A percentile compares a stretch with the other conserved stretches of the same genome.
Evolutionary conservation across 2,888 invertebrate genomes (phyloP).

Genomic region (Cephus sareptanus): DNA sequence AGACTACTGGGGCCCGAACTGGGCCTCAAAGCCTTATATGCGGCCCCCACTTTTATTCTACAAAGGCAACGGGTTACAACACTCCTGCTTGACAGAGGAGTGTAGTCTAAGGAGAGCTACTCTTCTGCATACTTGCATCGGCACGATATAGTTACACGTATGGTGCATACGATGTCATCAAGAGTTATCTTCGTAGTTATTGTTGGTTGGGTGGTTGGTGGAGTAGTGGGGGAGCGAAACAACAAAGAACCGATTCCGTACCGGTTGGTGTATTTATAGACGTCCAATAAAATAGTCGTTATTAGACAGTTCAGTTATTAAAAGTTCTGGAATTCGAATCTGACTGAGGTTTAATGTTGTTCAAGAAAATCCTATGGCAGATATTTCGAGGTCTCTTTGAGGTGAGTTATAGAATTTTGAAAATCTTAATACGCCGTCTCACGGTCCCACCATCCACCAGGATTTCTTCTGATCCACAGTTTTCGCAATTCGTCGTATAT

Average conservation of each 20-base stretch:
- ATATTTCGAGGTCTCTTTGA: too few relatives aligned
- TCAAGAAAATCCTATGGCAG: not conserved
- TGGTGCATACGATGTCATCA: not conserved
- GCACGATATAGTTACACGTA: not conserved
- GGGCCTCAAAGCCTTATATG: slow-evolving; percentile 61
- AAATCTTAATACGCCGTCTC: slow-evolving; percentile 78
- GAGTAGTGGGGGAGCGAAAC: not conserved
- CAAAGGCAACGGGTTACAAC: slow-evolving; percentile 34
- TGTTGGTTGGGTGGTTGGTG: not conserved
- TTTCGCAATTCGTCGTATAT: slow-evolving; percentile 80
- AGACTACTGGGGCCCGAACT: slow-evolving; percentile 58
- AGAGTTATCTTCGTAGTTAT: not conserved
- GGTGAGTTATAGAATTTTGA: not conserved
- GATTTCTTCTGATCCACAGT: slow-evolving; percentile 74
- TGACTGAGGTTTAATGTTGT: not conserved
- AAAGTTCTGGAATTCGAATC: not conserved
- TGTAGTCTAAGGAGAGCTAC: slow-evolving; percentile 42
- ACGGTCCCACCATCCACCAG: slow-evolving; percentile 77
- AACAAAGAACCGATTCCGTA: not conserved
- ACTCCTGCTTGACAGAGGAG: slow-evolving; percentile 19
- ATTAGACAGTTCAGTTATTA: not conserved
- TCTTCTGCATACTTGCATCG: slow-evolving; percentile 35
- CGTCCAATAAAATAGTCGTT: not conserved
- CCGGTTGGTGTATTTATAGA: not conserved
- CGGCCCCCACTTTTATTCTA: slow-evolving; percentile 56